Evolutionary conservation across 92 coral and sea anemone genomes (phyloP).

Genomic region (Palythoa grandis): DNA sequence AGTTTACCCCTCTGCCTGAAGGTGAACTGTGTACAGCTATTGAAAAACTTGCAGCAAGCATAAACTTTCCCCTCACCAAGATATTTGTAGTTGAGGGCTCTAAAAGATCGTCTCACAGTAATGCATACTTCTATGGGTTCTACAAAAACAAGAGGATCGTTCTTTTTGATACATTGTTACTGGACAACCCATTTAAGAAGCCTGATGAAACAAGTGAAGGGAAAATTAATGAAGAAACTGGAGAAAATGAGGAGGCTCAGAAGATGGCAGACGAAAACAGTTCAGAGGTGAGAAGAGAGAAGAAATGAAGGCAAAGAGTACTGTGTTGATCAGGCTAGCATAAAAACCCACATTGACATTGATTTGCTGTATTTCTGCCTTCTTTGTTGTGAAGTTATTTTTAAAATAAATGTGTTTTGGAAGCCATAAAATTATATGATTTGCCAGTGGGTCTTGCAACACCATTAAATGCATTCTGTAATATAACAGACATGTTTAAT

Average conservation of each 20-base stretch:
- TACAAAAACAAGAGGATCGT: slow-evolving; percentile 98
- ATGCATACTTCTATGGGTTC: slow-evolving; percentile 96
- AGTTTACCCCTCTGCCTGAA: slow-evolving; percentile 93
- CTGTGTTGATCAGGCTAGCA: background rate
- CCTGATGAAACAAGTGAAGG: slow-evolving; percentile 48
- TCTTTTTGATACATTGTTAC: slow-evolving; percentile 88
- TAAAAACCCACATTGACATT: too few species aligned
- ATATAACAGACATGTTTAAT: too few species aligned
- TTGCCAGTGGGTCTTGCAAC: too few species aligned
- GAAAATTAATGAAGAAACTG: slow-evolving; percentile 38
- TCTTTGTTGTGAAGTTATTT: too few species aligned
- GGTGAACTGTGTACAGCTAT: slow-evolving; percentile 81
- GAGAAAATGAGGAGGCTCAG: slow-evolving; percentile 29
- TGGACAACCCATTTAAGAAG: slow-evolving; percentile 78
- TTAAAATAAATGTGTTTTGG: too few species aligned
- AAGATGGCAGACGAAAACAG: slow-evolving; percentile 13
- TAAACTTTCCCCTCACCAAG: slow-evolving; percentile 88
- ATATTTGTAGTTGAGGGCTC: slow-evolving; percentile 95
- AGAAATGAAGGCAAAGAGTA: background rate
- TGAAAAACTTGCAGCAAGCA: slow-evolving; percentile 85
- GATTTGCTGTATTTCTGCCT: too few species aligned
- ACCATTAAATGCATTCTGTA: too few species aligned
- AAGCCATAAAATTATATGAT: too few species aligned
- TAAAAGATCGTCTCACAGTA: slow-evolving; percentile 94
- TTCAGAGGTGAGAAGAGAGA: slow-evolving; percentile 28